Conservation (phyloP, 2,113 vertebrate genomes). For the Clarias macrocephalus region DNA sequence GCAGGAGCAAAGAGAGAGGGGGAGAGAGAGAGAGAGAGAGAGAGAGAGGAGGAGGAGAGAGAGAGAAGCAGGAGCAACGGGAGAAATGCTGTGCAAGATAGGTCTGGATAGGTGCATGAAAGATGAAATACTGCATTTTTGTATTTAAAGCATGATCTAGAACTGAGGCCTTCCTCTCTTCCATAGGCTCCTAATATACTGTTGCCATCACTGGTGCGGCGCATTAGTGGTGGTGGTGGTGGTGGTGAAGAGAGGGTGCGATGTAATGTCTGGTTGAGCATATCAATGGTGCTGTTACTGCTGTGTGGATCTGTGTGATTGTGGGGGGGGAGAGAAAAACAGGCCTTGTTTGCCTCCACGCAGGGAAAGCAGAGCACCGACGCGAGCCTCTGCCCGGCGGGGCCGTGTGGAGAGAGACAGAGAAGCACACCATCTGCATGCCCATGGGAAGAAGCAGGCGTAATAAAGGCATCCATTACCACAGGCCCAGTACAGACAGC, state of each 20-base stretch:
- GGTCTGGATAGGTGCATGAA: constrained; percentile 56
- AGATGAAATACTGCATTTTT: constrained; percentile 55
- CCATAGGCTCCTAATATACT: constrained; percentile 51
- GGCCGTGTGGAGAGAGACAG: constrained; percentile 61
- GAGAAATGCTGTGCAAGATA: constrained; percentile 58
- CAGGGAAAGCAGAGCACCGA: constrained; percentile 52
- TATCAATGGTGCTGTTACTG: constrained; percentile 59
- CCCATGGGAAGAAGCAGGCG: constrained; percentile 66
- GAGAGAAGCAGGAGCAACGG: constrained; percentile 52
- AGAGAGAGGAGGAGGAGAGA: constrained; percentile 34
- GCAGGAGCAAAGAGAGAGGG: constrained; percentile 54
- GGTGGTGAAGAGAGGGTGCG: constrained; percentile 58
- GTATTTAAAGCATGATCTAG: constrained; percentile 61
- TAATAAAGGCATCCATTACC: constrained; percentile 58
- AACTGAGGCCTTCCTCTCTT: constrained; percentile 51
- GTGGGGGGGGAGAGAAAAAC: constrained; percentile 56
- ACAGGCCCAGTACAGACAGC: constrained; percentile 58
- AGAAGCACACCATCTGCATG: constrained; percentile 68
- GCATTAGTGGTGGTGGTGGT: constrained; percentile 44
- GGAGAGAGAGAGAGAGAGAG: not conserved
- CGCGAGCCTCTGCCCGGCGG: constrained; percentile 53
- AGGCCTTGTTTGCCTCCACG: constrained; percentile 66
- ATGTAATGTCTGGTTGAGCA: constrained; percentile 70
- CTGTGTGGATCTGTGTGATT: constrained; percentile 68
- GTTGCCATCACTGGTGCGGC: constrained; percentile 57